A percentile compares a stretch with the other conserved stretches of the same genome.
phyloP scores from a whole-genome alignment of 2,888 invertebrate genomes.

The Biston stratarius region DNA sequence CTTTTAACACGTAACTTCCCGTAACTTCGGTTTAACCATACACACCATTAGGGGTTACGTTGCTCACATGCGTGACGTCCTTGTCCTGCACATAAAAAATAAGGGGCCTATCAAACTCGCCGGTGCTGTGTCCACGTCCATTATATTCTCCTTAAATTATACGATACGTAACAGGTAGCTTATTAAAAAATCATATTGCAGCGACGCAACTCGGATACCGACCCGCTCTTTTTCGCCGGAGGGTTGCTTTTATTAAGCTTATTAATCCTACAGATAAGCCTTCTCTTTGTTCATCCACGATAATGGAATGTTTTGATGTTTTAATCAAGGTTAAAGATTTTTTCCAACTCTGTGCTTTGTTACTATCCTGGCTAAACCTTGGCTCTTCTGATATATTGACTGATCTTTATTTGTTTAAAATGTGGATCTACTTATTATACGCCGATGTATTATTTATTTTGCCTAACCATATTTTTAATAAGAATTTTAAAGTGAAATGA shows the following conservation, averaged over 20 bases:
- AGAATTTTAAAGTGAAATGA: no score
- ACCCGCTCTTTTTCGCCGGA: slow-evolving; percentile 48
- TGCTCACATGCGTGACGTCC: not conserved
- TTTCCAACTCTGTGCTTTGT: slow-evolving; percentile 51
- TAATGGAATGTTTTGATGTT: slow-evolving; percentile 63
- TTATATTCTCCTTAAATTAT: slow-evolving; percentile 40
- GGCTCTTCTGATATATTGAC: slow-evolving; percentile 12
- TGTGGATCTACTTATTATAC: not conserved
- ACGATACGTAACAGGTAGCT: slow-evolving; percentile 44
- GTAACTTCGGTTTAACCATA: not conserved
- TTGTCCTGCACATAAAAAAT: slow-evolving; percentile 2
- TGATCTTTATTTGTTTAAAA: slow-evolving; percentile 4
- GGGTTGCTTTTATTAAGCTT: slow-evolving; percentile 58
- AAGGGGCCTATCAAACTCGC: slow-evolving; percentile 7
- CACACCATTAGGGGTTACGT: slow-evolving; percentile 2
- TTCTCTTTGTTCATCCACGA: slow-evolving; percentile 63
- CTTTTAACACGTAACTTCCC: slow-evolving; percentile 30
- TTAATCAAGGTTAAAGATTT: slow-evolving; percentile 70
- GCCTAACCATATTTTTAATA: no score
- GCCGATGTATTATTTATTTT: not conserved
- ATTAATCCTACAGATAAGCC: slow-evolving; percentile 67
- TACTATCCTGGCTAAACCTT: slow-evolving; percentile 23
- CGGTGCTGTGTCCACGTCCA: slow-evolving; percentile 34
- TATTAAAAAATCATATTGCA: slow-evolving; percentile 49
- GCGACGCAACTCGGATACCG: slow-evolving; percentile 45